A percentile compares a stretch with the other conserved stretches of the same genome.
phyloP scores from a whole-genome alignment of 35 echinoderm and acorn worm genomes.

The Patiria miniata region DNA sequence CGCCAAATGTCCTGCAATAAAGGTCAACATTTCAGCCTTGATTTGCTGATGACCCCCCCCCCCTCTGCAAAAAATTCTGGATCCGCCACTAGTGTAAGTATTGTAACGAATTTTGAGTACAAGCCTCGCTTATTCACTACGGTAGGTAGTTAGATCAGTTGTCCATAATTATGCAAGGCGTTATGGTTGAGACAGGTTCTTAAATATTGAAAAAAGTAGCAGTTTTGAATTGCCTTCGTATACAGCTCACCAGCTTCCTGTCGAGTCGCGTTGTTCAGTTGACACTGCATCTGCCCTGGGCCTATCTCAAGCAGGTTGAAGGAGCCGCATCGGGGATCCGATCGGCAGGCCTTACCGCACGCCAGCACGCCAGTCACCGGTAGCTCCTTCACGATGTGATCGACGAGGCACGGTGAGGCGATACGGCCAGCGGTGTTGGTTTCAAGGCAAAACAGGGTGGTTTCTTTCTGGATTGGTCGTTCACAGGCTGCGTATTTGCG shows the following conservation, averaged over 20 bases:
- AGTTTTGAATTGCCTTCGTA: neutral
- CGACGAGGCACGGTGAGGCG: neutral
- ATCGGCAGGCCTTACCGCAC: slow-evolving; percentile 3
- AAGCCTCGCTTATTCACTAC: too few relatives aligned
- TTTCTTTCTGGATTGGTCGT: neutral
- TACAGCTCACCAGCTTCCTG: neutral
- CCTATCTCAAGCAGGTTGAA: neutral
- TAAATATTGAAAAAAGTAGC: neutral
- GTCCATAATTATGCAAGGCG: too few relatives aligned
- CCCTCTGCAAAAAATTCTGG: too few relatives aligned
- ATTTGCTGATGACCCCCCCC: too few relatives aligned
- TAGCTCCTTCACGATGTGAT: neutral
- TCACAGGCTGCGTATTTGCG: neutral
- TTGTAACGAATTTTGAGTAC: too few relatives aligned
- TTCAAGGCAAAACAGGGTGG: neutral
- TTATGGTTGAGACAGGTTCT: too few relatives aligned
- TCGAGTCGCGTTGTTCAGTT: neutral
- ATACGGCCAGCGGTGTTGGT: neutral
- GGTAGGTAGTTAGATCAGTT: too few relatives aligned
- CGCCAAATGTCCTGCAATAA: too few relatives aligned
- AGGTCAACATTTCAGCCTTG: too few relatives aligned
- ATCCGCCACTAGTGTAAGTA: too few relatives aligned
- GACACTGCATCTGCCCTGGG: neutral
- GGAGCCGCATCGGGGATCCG: neutral
- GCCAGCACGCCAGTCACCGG: neutral